Conservation (phyloP, 2,888 invertebrate genomes). For the Campopleginae sp. region DNA sequence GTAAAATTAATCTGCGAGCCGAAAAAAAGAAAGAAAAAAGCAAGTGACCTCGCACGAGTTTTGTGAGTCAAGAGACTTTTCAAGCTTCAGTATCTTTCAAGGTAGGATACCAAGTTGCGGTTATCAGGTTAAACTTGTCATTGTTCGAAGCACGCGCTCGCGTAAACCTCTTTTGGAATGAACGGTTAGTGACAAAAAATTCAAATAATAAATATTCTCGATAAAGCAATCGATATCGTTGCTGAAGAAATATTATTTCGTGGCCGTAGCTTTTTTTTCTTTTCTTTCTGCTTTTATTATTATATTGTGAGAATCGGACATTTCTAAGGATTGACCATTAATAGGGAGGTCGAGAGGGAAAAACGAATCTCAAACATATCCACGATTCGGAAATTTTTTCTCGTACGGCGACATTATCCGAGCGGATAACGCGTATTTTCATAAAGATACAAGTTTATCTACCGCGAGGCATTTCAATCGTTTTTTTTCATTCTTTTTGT, state of each 20-base stretch:
- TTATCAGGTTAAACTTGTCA: conserved; percentile 18
- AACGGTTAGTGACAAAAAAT: conserved; percentile 5
- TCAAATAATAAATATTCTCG: neutral
- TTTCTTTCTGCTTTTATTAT: too few species aligned
- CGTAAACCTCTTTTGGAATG: neutral
- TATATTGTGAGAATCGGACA: neutral
- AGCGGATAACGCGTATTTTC: conserved; percentile 75
- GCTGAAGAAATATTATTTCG: neutral
- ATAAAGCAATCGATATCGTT: conserved; percentile 29
- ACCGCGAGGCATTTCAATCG: conserved; percentile 17
- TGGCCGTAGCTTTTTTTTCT: too few species aligned
- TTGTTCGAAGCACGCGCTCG: neutral
- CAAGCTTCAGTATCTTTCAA: conserved; percentile 42
- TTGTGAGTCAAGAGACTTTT: conserved; percentile 13
- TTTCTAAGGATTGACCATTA: too few species aligned
- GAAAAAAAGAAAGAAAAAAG: conserved; percentile 15
- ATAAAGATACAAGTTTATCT: conserved; percentile 76
- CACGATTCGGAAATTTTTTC: conserved; percentile 4
- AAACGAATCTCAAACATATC: conserved; percentile 4
- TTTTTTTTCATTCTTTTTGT: neutral
- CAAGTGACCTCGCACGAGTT: conserved; percentile 2
- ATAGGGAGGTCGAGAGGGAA: too few species aligned
- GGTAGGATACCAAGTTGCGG: conserved; percentile 17
- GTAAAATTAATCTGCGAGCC: conserved; percentile 10
- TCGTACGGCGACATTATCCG: conserved; percentile 50